Percentiles rank a stretch among this genome's conserved stretches.
Evolutionary conservation across 2,113 vertebrate genomes (phyloP).

Genomic region (Poeciliopsis occidentalis): DNA sequence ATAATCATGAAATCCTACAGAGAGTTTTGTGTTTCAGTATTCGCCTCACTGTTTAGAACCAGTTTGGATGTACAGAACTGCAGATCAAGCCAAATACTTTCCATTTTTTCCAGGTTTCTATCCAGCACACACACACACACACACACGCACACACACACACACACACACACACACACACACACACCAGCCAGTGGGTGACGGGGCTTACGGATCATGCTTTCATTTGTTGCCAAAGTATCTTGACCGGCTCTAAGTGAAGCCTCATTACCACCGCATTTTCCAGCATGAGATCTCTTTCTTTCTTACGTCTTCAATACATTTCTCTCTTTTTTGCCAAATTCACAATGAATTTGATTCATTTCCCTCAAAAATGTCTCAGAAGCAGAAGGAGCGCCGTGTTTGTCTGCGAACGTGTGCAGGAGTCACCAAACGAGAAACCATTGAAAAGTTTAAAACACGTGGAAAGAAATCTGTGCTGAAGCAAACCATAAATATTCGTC

Average conservation of each 20-base stretch:
- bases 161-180: constrained; percentile 47
- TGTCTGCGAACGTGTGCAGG: constrained; percentile 39
- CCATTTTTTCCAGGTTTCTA: constrained; percentile 23
- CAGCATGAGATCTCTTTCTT: constrained; percentile 50
- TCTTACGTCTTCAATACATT: constrained; percentile 40
- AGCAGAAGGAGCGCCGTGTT: constrained; percentile 31
- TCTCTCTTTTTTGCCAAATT: constrained; percentile 38
- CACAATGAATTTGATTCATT: constrained; percentile 36
- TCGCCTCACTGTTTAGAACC: constrained; percentile 11
- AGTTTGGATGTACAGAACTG: constrained; percentile 29
- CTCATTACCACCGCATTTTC: constrained; percentile 73
- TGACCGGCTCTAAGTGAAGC: constrained; percentile 74
- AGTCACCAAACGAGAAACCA: constrained; percentile 50
- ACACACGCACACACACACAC: constrained; percentile 34
- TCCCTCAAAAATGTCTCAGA: constrained; percentile 2
- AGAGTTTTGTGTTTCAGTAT: too few relatives aligned
- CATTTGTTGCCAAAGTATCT: constrained; percentile 76
- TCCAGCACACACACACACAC: constrained; percentile 38
- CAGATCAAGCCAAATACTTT: constrained; percentile 43
- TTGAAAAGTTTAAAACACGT: constrained; percentile 67
- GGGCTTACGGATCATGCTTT: constrained; percentile 67
- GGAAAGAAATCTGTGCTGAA: constrained; percentile 65
- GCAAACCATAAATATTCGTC: constrained; percentile 78
- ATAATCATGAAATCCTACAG: too few relatives aligned
- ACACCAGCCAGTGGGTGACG: constrained; percentile 42